Base-by-base conservation (phyloP, 2,797 vertebrate genomes). In the Notolabrus celidotus region DNA sequence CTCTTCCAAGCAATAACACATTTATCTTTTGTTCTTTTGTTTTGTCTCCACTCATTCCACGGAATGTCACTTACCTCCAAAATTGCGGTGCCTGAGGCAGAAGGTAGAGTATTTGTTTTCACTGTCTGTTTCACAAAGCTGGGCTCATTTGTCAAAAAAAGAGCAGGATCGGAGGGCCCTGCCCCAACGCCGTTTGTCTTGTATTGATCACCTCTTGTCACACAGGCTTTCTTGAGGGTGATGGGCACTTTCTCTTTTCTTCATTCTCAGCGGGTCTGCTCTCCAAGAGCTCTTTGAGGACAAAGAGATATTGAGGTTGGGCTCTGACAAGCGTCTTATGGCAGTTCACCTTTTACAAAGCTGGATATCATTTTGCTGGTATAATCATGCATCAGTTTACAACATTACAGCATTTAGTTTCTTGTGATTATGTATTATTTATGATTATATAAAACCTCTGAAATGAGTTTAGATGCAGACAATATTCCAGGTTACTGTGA, bases 171-270 rank as follows among this genome's bases (percentile, higher is more conserved):
- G 66, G 60, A 68, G 67, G 63, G 74, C 55, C 71, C 56, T 70
- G 88, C 69, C 76, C 88, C 62, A 4, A 53, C 39, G 47, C 79
- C 47, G 74, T 91, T 93, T 79, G 79, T 88, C 83, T 88, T 72
- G 75, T 90, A 93, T 93, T 87, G 92, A 93, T 92, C 83, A 72
- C 61, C 51, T 79, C 74, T 83, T 83, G 88, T 88, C 92, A 82
- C 57, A 20, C 53, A 69, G 71, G 62, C 83, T 84, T 79, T 87
- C 65, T 75, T 74, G 79, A 85, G 79, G 83, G 76, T 90, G 90
- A 89, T 75, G 75, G 74, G 42, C 23, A 16, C 71, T 54, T 74
- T 87, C 52, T 57, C n/a, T 78, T 61, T 71, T 82, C 61, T 77
- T 74, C 31, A 58, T 59, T 51, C 58, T 60, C 59, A 79, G 80